Percentiles rank a stretch among this genome's conserved stretches.
phyloP scores from a whole-genome alignment of 2,113 vertebrate genomes.

The Camarhynchus parvulus region DNA sequence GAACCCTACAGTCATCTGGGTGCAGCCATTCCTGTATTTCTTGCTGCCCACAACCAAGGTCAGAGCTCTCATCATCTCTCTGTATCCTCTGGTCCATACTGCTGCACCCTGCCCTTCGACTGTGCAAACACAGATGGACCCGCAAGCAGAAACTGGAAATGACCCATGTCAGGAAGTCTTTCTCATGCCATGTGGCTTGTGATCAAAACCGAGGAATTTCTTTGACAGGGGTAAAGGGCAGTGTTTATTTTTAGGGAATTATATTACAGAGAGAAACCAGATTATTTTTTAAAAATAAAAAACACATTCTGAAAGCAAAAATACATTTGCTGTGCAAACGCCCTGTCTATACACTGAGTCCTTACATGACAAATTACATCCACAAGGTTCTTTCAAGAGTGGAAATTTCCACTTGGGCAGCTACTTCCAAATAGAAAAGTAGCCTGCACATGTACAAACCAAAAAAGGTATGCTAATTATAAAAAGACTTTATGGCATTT shows the following conservation, averaged over 20 bases:
- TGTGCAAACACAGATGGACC: neutral
- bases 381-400: neutral
- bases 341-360: neutral
- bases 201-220: slow-evolving; percentile 41
- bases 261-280: slow-evolving; percentile 3
- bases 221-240: slow-evolving; percentile 25
- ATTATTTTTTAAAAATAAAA: slow-evolving; percentile 9
- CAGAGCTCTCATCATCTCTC: neutral
- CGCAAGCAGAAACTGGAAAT: slow-evolving; percentile 14
- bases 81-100: neutral
- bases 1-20: neutral
- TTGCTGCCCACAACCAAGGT: neutral
- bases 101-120: slow-evolving; percentile 23
- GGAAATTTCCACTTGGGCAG: neutral
- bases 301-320: neutral
- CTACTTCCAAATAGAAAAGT: neutral
- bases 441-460: neutral
- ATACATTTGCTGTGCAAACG: neutral
- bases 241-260: slow-evolving; percentile 39
- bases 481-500: neutral
- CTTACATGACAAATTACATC: neutral
- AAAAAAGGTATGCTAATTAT: neutral
- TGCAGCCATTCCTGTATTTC: neutral
- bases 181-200: neutral
- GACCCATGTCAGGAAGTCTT: slow-evolving; percentile 28